phyloP scores from a whole-genome alignment of 2,797 vertebrate species.

The Propithecus perrieri region DNA sequence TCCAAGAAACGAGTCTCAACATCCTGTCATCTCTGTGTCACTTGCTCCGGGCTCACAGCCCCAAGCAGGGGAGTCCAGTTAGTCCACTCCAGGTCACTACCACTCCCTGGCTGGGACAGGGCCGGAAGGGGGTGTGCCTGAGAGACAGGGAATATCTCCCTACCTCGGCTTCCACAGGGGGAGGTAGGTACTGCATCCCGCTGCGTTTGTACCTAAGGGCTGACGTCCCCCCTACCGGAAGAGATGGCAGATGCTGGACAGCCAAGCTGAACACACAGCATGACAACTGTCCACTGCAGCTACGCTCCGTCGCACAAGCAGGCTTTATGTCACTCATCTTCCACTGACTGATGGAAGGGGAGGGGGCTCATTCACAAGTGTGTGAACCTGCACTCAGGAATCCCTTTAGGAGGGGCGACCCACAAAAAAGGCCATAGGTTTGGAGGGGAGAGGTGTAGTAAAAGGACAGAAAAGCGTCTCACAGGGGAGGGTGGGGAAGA shows the following conservation, averaged over 20 bases:
- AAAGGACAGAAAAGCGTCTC: neutral
- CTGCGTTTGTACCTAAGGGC: neutral
- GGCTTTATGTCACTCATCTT: neutral
- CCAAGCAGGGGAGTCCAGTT: neutral
- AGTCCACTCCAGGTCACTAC: neutral
- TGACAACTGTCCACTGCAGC: neutral
- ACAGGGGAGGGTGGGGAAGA: neutral
- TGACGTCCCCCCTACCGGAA: neutral
- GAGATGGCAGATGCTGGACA: neutral
- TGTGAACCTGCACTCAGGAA: neutral
- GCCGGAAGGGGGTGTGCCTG: neutral
- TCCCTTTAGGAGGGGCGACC: neutral
- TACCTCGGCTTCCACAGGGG: neutral
- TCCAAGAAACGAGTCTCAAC: neutral
- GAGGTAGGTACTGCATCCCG: neutral
- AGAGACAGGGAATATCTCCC: neutral
- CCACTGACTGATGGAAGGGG: accelerated
- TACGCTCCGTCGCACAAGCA: neutral
- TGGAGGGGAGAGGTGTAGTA: neutral
- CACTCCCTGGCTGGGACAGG: neutral
- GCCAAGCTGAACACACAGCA: neutral
- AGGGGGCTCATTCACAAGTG: neutral
- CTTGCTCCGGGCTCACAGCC: neutral
- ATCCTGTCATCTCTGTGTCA: neutral
- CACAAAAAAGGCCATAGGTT: neutral